Percentiles rank a stretch among this genome's conserved stretches.
These are phyloP conservation scores for Drosophila tristis DNA, from an alignment of 1,140 invertebrate genomes.

Conservation along the genomic window DNA sequence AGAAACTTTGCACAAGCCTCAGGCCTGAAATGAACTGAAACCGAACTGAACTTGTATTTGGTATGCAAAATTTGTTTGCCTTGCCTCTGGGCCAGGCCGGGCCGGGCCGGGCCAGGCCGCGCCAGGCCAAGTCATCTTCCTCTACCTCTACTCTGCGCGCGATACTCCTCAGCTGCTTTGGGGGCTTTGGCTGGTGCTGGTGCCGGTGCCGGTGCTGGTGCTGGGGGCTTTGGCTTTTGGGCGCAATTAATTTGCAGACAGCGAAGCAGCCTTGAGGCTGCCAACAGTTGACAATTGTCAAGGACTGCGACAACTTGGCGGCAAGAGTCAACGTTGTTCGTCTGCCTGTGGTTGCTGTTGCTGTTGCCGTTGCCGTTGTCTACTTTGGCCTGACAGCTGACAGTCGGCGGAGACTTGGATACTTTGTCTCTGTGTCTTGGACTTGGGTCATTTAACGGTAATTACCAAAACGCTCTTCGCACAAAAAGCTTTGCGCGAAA, in stretches of 20 bases:
- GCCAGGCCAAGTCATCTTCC: conserved; percentile 12
- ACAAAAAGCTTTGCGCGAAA: conserved; percentile 68
- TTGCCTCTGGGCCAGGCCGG: conserved; percentile 49
- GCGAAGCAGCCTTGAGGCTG: conserved; percentile 72
- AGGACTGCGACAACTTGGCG: conserved; percentile 69
- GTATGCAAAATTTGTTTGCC: conserved; percentile 81
- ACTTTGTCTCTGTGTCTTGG: conserved; percentile 36
- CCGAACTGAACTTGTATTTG: conserved; percentile 50
- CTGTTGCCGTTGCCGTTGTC: conserved; percentile 20
- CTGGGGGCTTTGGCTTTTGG: conserved; percentile 32
- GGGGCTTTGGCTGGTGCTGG: conserved; percentile 8
- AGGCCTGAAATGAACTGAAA: too few species aligned
- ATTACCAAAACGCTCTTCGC: conserved; percentile 59
- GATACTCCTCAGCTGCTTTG: conserved; percentile 10
- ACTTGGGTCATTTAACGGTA: conserved; percentile 79
- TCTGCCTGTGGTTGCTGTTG: conserved; percentile 9
- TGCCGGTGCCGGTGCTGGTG: background rate
- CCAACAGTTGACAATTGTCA: conserved; percentile 76
- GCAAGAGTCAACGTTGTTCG: conserved; percentile 16
- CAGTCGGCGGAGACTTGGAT: conserved; percentile 6
- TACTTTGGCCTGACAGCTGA: conserved; percentile 51
- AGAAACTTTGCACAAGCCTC: conserved; percentile 36
- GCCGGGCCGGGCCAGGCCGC: conserved; percentile 7
- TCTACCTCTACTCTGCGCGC: conserved; percentile 2
- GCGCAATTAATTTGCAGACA: conserved; percentile 80